Percentiles rank a stretch among this genome's conserved stretches.
Conservation (phyloP, 1,140 invertebrate genomes). For the Galendromus occidentalis region DNA sequence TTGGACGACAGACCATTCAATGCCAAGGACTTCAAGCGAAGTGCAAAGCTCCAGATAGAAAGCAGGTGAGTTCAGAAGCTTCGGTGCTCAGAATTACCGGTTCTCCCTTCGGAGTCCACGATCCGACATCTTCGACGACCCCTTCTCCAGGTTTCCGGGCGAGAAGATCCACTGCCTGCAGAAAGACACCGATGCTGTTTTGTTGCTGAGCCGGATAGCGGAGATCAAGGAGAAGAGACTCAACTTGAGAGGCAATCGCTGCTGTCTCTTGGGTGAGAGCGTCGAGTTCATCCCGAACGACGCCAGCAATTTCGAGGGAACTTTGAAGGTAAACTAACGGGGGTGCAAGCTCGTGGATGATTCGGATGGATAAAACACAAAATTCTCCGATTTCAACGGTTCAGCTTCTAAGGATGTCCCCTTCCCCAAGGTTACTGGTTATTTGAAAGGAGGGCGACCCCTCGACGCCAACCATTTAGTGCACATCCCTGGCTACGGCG, state of each 20-base stretch:
- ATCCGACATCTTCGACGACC: conserved; percentile 28
- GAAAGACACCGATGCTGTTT: conserved; percentile 49
- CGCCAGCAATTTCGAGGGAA: conserved; percentile 15
- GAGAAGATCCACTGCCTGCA: conserved; percentile 59
- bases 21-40: conserved; percentile 47
- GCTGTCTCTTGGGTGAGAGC: conserved; percentile 59
- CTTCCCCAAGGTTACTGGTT: conserved; percentile 47
- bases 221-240: conserved; percentile 54
- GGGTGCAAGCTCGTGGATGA: conserved; percentile 20
- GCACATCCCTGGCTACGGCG: conserved; percentile 70
- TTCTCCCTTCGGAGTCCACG: not conserved
- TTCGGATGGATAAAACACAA: conserved; percentile 43
- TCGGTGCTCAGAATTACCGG: too few species aligned
- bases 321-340: conserved; percentile 7
- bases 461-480: conserved; percentile 68
- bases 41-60: conserved; percentile 47
- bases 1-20: conserved; percentile 27
- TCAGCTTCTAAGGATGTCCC: not conserved
- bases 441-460: conserved; percentile 47
- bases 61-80: conserved; percentile 36
- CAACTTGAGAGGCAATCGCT: conserved; percentile 49
- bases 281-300: conserved; percentile 42
- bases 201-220: conserved; percentile 53
- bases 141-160: conserved; percentile 52
- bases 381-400: conserved; percentile 25